Base-by-base conservation (phyloP, 2,888 invertebrate species). In the Hylaea fasciaria region DNA sequence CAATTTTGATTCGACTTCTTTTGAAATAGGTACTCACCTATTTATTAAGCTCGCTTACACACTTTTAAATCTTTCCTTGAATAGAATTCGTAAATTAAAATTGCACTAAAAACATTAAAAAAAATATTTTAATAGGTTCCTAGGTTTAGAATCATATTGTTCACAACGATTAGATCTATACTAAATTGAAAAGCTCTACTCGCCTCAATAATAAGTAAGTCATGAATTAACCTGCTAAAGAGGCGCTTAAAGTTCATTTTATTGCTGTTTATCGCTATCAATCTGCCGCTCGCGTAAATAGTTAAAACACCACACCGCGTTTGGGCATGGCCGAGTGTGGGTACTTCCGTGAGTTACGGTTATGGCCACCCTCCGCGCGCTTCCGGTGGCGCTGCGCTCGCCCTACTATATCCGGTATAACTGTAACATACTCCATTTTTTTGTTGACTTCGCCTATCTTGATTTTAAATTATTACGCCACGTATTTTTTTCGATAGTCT, bases 291-390 rank as follows among this genome's bases (percentile, higher is more conserved):
- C 64, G 76, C 75, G 82, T 84, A 83, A 84, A 84, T 85, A 84
- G 80, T 78, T 77, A 74, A 77, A 76, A 78, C 79, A 78, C 72
- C 77, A 73, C 82, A 81, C 82, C 79, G 79, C 77, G 76, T 81
- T 80, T 72, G 77, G 80, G 76, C 83, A 81, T 72, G 79, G 74
- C 73, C 73, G 74, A 69, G 73, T 52, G 63, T 58, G 52, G 59
- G 69, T 62, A 67, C 69, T 68, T 74, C 68, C 74, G 77, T 86
- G 86, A 86, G 82, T 85, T 85, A 87, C 79, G 85, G 77, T 86
- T 83, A 86, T 83, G 67, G 81, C 76, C 78, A 75, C 72, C 72
- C 67, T 66, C 66, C 65, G 70, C 68, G 68, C 65, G 74, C 76
- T 78, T 81, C 82, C 79, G 78, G 76, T 74, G 70, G 69, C 64